phyloP scores from a whole-genome alignment of 2,888 invertebrate genomes.

The Anticlea derivata region DNA sequence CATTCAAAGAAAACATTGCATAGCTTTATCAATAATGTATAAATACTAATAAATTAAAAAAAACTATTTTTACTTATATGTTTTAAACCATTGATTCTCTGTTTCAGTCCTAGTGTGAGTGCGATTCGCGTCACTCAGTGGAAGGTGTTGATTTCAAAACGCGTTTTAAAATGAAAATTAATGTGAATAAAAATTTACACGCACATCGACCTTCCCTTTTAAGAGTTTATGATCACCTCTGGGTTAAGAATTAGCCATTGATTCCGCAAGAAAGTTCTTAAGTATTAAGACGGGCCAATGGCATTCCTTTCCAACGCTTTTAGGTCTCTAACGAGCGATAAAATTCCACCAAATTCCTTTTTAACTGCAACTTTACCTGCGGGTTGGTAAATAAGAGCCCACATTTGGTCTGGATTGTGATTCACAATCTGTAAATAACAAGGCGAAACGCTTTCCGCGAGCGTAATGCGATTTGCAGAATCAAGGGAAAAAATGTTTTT shows the following conservation, averaged over 20 bases:
- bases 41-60: no score
- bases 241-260: conserved; percentile 44
- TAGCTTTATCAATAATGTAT: no score
- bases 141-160: no score
- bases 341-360: conserved; percentile 74
- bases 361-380: conserved; percentile 79
- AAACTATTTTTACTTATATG: no score
- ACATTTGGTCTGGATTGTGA: conserved; percentile 75
- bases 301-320: conserved; percentile 50
- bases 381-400: conserved; percentile 76
- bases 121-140: no score
- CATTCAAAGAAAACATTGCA: no score
- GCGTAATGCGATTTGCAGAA: conserved; percentile 45
- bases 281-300: conserved; percentile 37
- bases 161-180: no score
- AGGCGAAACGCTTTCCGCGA: conserved; percentile 51
- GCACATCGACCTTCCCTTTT: neutral
- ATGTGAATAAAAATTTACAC: no score
- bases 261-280: conserved; percentile 50
- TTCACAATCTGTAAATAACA: conserved; percentile 68
- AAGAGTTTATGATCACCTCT: conserved; percentile 1
- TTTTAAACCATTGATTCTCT: no score
- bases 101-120: no score
- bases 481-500: conserved; percentile 23
- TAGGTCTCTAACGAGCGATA: conserved; percentile 80